phyloP scores from a whole-genome alignment of 2,888 invertebrate species.

The Cecidostiba fungosa region DNA sequence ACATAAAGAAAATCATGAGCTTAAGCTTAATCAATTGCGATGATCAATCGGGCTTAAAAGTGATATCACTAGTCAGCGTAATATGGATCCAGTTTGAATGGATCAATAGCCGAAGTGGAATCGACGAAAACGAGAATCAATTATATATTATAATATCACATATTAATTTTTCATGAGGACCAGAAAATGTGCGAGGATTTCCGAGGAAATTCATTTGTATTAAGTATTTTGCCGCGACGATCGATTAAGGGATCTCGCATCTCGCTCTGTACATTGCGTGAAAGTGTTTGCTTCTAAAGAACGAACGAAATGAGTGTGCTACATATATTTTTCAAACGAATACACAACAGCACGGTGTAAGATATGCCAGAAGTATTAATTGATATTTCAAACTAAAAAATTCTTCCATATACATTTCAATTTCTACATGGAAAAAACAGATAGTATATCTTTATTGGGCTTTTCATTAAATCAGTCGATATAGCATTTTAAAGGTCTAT shows the following conservation, averaged over 20 bases:
- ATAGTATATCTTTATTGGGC: constrained; percentile 12
- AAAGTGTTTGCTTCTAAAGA: constrained; percentile 39
- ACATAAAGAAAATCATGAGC: constrained; percentile 39
- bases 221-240: constrained; percentile 36
- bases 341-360: constrained; percentile 10
- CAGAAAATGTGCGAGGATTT: constrained; percentile 40
- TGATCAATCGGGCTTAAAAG: constrained; percentile 50
- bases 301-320: constrained; percentile 32
- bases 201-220: constrained; percentile 43
- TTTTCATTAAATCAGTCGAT: constrained; percentile 13
- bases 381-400: constrained; percentile 29
- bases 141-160: constrained; percentile 37
- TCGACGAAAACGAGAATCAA: constrained; percentile 10
- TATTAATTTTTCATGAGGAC: constrained; percentile 55
- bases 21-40: constrained; percentile 53
- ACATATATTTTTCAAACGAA: constrained; percentile 52
- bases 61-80: constrained; percentile 29
- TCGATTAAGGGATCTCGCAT: not conserved
- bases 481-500: constrained; percentile 42
- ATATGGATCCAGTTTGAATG: not conserved
- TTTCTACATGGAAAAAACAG: constrained; percentile 23
- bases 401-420: constrained; percentile 37
- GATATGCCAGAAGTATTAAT: constrained; percentile 42
- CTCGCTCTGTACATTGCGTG: constrained; percentile 44
- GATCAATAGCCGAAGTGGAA: not conserved